Evolutionary conservation across 2,797 vertebrate species (phyloP), one percentile per base, ranked within the genome.

Genomic region (Cirrhinus mrigala): DNA sequence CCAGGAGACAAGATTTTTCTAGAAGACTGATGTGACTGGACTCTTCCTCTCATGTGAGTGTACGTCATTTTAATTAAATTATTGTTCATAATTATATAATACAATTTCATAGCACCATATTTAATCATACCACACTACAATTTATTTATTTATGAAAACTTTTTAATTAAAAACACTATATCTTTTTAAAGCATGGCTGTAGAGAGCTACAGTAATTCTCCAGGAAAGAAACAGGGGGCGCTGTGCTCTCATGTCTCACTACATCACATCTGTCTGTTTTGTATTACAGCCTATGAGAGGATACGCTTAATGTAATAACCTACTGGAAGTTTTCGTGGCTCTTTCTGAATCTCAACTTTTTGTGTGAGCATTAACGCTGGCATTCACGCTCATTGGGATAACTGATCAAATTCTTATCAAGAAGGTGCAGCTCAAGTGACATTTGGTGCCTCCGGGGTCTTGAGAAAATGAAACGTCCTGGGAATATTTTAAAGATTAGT

Each of bases 241-340:
- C 91, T 92, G 87, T 93, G 85, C 91, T 89, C 92, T 92, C 90
- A 88, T 90, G 77, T 79, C 56, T 76, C 9, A 84, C 71, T 62
- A 69, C 29, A 20, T 69, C 73, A 79, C 80, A 79, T 52, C 60
- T 62, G 74, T 75, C 46, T 79, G 64, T 75, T 62, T 29, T 77
- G 81, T 82, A 52, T 77, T 85, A 87, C 77, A 70, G 79, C 58
- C 69, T 86, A 83, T 48, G 22, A 85, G 69, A 82, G 81, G 27
- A 70, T 82, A 84, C 64, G 78, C 66, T 87, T 84, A 82, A 89
- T 87, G 68, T 79, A 80, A 85, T 87, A 83, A 83, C 69, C 64
- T 69, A 69, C 73, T 85, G 46, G 79, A 85, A 52, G 86, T 89
- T 87, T 88, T 69, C 7, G 33, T 69, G 66, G 44, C 79, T 84